Base-by-base conservation (phyloP, 2,888 invertebrate species). In the Aspidapion aeneum region DNA sequence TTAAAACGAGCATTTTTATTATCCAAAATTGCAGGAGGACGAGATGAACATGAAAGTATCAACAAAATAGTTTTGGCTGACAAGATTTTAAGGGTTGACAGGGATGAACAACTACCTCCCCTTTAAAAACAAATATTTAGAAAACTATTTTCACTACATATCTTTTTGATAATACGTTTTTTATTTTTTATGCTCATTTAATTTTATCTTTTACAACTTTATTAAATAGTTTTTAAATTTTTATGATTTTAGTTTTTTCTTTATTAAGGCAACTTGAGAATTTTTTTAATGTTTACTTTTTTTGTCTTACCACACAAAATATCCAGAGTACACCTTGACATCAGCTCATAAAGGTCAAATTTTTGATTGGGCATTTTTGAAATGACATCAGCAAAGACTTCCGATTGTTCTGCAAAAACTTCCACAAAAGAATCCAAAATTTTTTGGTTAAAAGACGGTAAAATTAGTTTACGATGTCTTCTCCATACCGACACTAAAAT, bases 391-490 rank as follows among this genome's bases (percentile, higher is more conserved):
- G 79, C 73, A 66, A 90, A 73, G 55, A 81, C 81, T 12, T 79
- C 75, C 51, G 85, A 80, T 73, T 89, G 86, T 66, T 85, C 82
- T 19, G 83, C 83, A 73, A 89, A 87, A 3, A 87, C 82, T 1
- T 82, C 82, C 7, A 87, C 79, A 71, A 86, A 88, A 51, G 85
- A 83, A 63, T 87, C 84, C 35, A 89, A 75, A 63, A 86, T 82
- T 63, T 83, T 83, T 73, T 85, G 86, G 73, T 87, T 85, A 74
- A 89, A 89, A 17, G 87, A 82, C 0, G 88, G 87, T 17, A 86
- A 81, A 1, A 89, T 78, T 49, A 86, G 73, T 69, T 84, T 84
- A 2, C 89, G 79, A 62, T 88, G 82, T 0, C 74, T 70, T 69
- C 82, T 83, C 89, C 89, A 89, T 72, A 85, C 81, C 0, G 79